Conservation (phyloP, 2,888 invertebrate genomes). For the Ceriagrion tenellum region DNA sequence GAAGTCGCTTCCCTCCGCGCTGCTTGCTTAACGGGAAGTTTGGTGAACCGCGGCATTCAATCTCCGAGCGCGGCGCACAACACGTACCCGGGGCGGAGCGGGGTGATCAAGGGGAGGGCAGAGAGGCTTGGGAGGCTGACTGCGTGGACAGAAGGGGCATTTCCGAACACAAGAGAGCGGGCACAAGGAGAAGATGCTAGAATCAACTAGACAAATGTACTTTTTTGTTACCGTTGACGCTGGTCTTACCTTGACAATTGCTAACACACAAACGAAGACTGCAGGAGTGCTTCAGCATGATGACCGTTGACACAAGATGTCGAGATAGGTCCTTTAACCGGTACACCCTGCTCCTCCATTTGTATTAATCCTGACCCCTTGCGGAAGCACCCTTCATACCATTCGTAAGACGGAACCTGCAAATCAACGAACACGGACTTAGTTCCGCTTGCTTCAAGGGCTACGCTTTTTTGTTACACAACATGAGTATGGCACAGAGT, state of each 20-base stretch:
- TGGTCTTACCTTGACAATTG: conserved; percentile 61
- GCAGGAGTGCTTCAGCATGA: conserved; percentile 55
- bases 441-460: neutral
- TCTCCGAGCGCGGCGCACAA: neutral
- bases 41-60: conserved; percentile 1
- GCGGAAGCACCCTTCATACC: conserved; percentile 56
- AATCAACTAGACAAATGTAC: neutral
- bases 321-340: conserved; percentile 33
- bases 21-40: neutral
- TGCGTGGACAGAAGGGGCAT: neutral
- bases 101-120: neutral
- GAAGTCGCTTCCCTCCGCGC: neutral
- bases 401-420: conserved; percentile 58
- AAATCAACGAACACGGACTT: conserved; percentile 18
- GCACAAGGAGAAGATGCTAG: neutral
- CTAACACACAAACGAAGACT: conserved; percentile 49
- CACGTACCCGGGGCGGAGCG: too few relatives aligned
- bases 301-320: conserved; percentile 54
- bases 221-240: neutral
- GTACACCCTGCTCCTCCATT: conserved; percentile 53
- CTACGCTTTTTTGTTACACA: conserved; percentile 6
- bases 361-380: conserved; percentile 41
- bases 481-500: neutral
- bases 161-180: neutral
- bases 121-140: neutral